A percentile compares a stretch with the other conserved stretches of the same genome.
Conservation (phyloP, 2,797 vertebrate species). For the Scomberomorus guttatus region DNA sequence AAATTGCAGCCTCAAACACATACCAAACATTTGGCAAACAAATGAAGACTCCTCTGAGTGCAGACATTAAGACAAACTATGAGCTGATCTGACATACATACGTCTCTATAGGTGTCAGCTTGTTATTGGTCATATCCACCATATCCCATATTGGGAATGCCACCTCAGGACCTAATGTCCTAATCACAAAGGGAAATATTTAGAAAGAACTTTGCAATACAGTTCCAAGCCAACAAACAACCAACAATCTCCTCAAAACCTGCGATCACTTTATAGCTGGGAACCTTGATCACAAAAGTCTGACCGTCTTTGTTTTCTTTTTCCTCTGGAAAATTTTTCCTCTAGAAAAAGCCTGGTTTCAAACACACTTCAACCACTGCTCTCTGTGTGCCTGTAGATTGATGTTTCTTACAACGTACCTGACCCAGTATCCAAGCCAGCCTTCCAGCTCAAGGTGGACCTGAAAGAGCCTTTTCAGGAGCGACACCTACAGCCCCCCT, state of each 20-base stretch:
- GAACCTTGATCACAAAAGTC: background rate
- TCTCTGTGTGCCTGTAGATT: constrained; percentile 80
- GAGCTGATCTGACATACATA: constrained; percentile 8
- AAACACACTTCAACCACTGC: background rate
- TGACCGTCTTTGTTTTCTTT: background rate
- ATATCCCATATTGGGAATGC: background rate
- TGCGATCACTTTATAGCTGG: background rate
- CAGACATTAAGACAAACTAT: constrained; percentile 1
- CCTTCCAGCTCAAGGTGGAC: constrained; percentile 93
- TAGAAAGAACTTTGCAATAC: background rate
- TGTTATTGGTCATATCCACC: background rate
- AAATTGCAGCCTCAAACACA: constrained; percentile 21
- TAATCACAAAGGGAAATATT: background rate
- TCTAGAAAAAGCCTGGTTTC: background rate
- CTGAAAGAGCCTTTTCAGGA: constrained; percentile 90
- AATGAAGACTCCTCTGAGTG: constrained; percentile 18
- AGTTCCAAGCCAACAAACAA: background rate
- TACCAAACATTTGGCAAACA: constrained; percentile 13
- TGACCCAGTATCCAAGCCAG: constrained; percentile 91
- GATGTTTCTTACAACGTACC: constrained; percentile 95
- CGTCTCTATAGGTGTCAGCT: background rate
- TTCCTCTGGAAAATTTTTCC: background rate
- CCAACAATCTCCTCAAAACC: background rate
- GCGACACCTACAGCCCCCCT: constrained; percentile 63
- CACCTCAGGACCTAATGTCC: background rate